Percentiles rank a stretch among this genome's conserved stretches.
Evolutionary conservation across 2,113 vertebrate species (phyloP).

Genomic region (Hemibagrus wyckioides): DNA sequence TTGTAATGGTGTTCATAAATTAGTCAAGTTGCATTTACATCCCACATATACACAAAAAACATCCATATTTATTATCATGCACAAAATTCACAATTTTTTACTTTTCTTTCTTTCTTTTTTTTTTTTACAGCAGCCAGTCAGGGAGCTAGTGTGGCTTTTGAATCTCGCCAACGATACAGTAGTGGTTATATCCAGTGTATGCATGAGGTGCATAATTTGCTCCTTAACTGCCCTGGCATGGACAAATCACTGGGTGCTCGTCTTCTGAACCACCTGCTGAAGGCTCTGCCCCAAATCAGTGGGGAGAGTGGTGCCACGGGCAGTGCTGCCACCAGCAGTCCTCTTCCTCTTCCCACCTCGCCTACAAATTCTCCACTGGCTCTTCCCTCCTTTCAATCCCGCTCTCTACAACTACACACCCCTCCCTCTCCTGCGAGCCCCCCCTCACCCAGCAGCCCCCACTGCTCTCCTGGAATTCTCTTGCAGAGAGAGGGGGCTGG

Average conservation of each 20-base stretch:
- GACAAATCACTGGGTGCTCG: conserved; percentile 63
- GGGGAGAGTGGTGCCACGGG: conserved; percentile 17
- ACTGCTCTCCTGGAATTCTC: conserved; percentile 34
- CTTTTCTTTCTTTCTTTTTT: neutral
- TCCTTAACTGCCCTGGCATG: conserved; percentile 63
- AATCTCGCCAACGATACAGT: conserved; percentile 64
- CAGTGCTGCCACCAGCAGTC: conserved; percentile 10
- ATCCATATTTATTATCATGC: neutral
- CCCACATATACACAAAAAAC: neutral
- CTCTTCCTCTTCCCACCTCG: conserved; percentile 45
- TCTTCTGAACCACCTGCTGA: conserved; percentile 63
- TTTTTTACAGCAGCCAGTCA: conserved; percentile 27
- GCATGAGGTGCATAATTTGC: conserved; percentile 68
- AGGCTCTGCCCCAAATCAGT: conserved; percentile 59
- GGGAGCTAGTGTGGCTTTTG: conserved; percentile 49
- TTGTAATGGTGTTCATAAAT: neutral
- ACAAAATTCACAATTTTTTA: neutral
- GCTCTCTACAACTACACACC: conserved; percentile 24
- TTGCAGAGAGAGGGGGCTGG: conserved; percentile 26
- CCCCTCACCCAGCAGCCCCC: conserved; percentile 44
- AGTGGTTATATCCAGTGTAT: conserved; percentile 67
- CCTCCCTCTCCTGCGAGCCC: conserved; percentile 26
- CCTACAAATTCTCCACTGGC: conserved; percentile 40
- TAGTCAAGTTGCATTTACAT: neutral
- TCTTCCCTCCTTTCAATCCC: conserved; percentile 36